Percentiles rank a stretch among this genome's conserved stretches.
phyloP scores from a whole-genome alignment of 2,113 vertebrate species.

The Vanacampus margaritifer region DNA sequence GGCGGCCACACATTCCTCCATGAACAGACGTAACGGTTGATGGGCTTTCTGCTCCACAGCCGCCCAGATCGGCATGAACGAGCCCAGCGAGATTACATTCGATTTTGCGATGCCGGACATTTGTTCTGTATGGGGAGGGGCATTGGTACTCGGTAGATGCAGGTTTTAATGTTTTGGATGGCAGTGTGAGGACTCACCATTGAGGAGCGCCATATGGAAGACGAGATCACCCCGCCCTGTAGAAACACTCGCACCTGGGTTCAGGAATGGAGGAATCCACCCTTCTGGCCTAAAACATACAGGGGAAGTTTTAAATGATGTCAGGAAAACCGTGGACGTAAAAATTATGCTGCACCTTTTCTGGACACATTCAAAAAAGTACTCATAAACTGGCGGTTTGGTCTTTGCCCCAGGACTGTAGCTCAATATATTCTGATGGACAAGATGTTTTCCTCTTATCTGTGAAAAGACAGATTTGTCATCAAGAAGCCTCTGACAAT shows the following conservation, averaged over 20 bases:
- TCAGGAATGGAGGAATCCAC: constrained; percentile 37
- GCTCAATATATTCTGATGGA: constrained; percentile 54
- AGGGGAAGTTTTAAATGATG: neutral
- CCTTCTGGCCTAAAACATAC: constrained; percentile 37
- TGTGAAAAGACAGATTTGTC: constrained; percentile 19
- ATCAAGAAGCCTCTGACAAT: neutral
- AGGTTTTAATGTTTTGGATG: accelerated
- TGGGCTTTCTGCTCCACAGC: constrained; percentile 66
- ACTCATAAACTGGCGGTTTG: constrained; percentile 23
- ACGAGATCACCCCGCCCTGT: constrained; percentile 52
- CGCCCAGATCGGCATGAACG: constrained; percentile 71
- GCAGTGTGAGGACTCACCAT: constrained; percentile 43
- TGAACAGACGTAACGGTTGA: constrained; percentile 69
- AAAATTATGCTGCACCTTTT: constrained; percentile 38
- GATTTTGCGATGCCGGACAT: constrained; percentile 52
- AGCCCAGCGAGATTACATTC: constrained; percentile 65
- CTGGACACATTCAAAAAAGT: constrained; percentile 55
- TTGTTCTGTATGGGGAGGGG: constrained; percentile 43
- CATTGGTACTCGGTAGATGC: neutral
- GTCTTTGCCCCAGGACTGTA: constrained; percentile 50
- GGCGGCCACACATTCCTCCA: constrained; percentile 74
- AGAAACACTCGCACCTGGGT: constrained; percentile 37
- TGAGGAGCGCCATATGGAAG: constrained; percentile 69
- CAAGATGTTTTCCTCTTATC: constrained; percentile 49
- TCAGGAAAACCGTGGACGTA: neutral